Evolutionary conservation across 2,113 vertebrate species (phyloP).

Genomic region (Lampris incognitus): DNA sequence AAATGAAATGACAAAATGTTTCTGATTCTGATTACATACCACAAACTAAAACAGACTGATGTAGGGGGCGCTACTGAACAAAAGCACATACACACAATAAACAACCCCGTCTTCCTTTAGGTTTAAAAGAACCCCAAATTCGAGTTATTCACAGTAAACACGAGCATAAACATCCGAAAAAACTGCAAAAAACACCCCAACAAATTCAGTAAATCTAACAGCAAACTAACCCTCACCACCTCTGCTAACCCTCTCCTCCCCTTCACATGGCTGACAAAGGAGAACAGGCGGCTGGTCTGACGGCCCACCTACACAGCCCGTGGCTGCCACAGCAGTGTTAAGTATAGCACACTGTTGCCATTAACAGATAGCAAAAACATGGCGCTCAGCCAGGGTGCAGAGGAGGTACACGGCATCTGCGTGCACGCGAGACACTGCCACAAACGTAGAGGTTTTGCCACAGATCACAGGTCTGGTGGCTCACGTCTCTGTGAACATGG

Average conservation of each 20-base stretch:
- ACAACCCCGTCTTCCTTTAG: no score
- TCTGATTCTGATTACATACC: no score
- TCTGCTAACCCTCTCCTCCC: neutral
- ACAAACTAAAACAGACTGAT: no score
- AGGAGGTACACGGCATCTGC: neutral
- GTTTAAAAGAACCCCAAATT: no score
- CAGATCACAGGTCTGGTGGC: no score
- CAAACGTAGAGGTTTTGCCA: no score
- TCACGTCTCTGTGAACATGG: no score
- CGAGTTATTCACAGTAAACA: no score
- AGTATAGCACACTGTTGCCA: constrained; percentile 53
- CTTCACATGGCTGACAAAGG: constrained; percentile 12
- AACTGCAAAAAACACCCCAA: neutral
- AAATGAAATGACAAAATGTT: no score
- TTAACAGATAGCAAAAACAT: constrained; percentile 7
- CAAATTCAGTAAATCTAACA: neutral
- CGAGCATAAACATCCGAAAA: no score
- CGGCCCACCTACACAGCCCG: constrained; percentile 14
- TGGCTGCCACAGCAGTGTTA: constrained; percentile 50
- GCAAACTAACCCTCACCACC: neutral
- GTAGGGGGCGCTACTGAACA: no score
- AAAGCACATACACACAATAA: no score
- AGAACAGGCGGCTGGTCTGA: constrained; percentile 16
- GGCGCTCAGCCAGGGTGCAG: neutral
- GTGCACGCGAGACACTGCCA: neutral